Conservation (phyloP, 2,888 invertebrate species). For the Scaptomyza polygonia region DNA sequence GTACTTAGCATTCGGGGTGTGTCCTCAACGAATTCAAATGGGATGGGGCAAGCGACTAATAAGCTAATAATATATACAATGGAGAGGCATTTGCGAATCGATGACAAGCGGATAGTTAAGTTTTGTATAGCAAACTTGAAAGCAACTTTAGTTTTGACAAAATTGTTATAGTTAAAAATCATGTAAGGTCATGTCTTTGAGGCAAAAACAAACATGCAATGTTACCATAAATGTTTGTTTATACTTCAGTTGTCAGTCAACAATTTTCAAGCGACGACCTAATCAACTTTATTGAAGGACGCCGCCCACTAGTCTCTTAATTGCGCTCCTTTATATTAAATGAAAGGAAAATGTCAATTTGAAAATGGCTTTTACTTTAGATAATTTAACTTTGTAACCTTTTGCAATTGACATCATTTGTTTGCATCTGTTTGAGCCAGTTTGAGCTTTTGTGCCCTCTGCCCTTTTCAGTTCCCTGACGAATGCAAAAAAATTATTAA, state of each 20-base stretch:
- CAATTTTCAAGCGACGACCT: constrained; percentile 24
- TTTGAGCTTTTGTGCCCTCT: constrained; percentile 14
- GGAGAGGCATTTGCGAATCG: neutral
- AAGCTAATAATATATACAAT: constrained; percentile 35
- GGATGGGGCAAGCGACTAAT: constrained; percentile 35
- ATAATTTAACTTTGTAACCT: constrained; percentile 43
- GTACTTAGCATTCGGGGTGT: constrained; percentile 26
- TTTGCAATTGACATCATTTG: constrained; percentile 41
- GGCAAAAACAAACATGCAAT: neutral
- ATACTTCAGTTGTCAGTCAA: constrained; percentile 14
- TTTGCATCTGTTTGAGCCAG: constrained; percentile 53
- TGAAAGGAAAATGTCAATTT: constrained; percentile 38
- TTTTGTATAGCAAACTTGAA: too few species aligned
- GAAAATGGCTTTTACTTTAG: constrained; percentile 1
- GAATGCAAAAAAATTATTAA: constrained; percentile 52
- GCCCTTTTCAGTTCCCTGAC: constrained; percentile 45
- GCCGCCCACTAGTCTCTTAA: constrained; percentile 59
- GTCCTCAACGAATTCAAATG: constrained; percentile 9
- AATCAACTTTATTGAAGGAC: constrained; percentile 37
- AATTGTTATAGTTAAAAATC: neutral
- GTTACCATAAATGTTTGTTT: constrained; percentile 2
- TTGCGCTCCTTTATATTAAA: constrained; percentile 2
- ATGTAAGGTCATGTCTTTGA: neutral
- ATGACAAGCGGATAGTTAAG: neutral
- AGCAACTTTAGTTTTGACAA: too few species aligned